Conservation (phyloP, 2,797 vertebrate genomes). For the Oreochromis mossambicus region DNA sequence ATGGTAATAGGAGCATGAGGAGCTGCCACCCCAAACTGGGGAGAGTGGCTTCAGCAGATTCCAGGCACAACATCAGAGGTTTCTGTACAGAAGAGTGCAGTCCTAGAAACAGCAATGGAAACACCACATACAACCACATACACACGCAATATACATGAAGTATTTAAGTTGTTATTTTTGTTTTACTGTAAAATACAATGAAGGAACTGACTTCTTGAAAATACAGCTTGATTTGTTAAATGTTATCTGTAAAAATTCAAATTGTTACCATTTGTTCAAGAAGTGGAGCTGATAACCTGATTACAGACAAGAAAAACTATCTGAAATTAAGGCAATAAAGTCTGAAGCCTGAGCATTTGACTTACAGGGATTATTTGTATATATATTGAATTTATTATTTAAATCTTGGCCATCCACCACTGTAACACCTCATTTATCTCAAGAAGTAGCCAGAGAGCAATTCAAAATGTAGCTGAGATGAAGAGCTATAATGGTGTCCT, state of each 20-base stretch:
- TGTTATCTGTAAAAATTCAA: neutral
- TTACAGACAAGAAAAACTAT: neutral
- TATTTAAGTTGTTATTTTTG: neutral
- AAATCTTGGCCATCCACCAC: neutral
- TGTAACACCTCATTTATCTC: neutral
- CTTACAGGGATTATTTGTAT: neutral
- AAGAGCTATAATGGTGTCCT: neutral
- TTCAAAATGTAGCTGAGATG: neutral
- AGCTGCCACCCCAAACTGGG: neutral
- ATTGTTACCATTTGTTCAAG: neutral
- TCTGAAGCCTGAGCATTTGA: accelerated
- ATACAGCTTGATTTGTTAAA: neutral
- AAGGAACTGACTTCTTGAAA: neutral
- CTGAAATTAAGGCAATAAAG: neutral
- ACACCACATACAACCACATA: accelerated
- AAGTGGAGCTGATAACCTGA: neutral
- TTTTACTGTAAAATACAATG: neutral
- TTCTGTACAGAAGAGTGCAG: neutral
- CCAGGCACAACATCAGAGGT: neutral
- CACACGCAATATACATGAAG: neutral
- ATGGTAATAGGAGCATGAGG: neutral
- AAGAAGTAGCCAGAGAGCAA: neutral
- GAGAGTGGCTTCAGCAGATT: neutral
- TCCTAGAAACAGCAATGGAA: neutral
- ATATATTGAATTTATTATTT: neutral